Evolutionary conservation across 1,140 invertebrate genomes (phyloP).

Genomic region (Drosophila triauraria): DNA sequence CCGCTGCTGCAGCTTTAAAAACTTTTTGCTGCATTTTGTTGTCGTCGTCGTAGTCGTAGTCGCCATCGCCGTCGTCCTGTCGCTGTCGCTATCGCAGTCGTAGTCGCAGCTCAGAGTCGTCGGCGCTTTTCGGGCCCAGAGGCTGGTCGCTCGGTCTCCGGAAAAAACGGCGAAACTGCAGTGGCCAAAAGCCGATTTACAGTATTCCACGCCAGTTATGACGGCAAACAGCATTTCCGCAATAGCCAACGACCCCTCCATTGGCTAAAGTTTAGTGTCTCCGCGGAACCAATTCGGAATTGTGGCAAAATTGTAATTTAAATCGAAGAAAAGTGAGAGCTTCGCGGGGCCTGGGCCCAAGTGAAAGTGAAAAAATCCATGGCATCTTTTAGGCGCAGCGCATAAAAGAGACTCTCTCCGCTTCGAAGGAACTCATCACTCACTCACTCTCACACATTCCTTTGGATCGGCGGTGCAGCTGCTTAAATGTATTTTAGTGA

Average conservation of each 20-base stretch:
- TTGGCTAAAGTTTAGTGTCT: slow-evolving; percentile 1
- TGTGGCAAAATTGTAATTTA: neutral
- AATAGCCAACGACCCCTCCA: slow-evolving; percentile 23
- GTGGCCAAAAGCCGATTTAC: slow-evolving; percentile 82
- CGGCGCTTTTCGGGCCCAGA: slow-evolving; percentile 80
- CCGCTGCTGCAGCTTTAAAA: slow-evolving; percentile 70
- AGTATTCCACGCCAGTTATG: slow-evolving; percentile 80
- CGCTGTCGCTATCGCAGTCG: slow-evolving; percentile 31
- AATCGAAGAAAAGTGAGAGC: slow-evolving; percentile 11
- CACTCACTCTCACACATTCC: slow-evolving; percentile 22
- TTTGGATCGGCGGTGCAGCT: slow-evolving; percentile 59
- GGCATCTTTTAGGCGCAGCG: slow-evolving; percentile 80
- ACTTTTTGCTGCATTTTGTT: slow-evolving; percentile 77
- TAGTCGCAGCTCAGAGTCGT: slow-evolving; percentile 64
- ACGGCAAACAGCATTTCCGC: slow-evolving; percentile 79
- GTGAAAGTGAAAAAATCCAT: slow-evolving; percentile 69
- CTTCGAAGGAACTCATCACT: slow-evolving; percentile 12
- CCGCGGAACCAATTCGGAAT: neutral
- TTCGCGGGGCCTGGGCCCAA: neutral
- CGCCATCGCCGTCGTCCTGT: slow-evolving; percentile 34
- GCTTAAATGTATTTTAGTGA: slow-evolving; percentile 85
- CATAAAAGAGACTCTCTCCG: slow-evolving; percentile 48
- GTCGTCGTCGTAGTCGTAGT: slow-evolving; percentile 41
- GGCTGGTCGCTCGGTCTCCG: slow-evolving; percentile 76
- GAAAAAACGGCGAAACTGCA: slow-evolving; percentile 53